A percentile compares a stretch with the other conserved stretches of the same genome.
These are phyloP conservation scores for Dryococelus australis DNA, from an alignment of 2,888 invertebrate species.

Conservation along the genomic window DNA sequence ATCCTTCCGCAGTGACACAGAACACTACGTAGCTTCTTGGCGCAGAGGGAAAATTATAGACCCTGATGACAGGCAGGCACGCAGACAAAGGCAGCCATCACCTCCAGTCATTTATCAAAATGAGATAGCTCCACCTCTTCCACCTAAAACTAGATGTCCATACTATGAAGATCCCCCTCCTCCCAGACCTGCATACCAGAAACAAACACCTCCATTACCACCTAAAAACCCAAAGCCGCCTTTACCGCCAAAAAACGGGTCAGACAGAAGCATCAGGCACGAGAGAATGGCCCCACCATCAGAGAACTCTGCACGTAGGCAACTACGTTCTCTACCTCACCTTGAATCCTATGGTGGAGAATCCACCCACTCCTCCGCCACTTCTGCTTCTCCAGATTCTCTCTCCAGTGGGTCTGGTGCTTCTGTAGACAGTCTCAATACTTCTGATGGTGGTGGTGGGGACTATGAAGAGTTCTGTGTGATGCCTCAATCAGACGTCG, in stretches of 20 bases:
- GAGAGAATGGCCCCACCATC: slow-evolving; percentile 34
- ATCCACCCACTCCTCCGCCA: slow-evolving; percentile 31
- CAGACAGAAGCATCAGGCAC: slow-evolving; percentile 43
- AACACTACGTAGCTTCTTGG: slow-evolving; percentile 48
- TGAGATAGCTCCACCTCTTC: slow-evolving; percentile 63
- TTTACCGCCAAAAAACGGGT: slow-evolving; percentile 51
- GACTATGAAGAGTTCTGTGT: slow-evolving; percentile 58
- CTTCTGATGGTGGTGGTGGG: slow-evolving; percentile 57
- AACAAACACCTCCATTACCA: slow-evolving; percentile 56
- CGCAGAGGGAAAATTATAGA: slow-evolving; percentile 62
- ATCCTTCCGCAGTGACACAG: slow-evolving; percentile 31
- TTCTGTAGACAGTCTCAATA: slow-evolving; percentile 61
- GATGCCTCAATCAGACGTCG: slow-evolving; percentile 35
- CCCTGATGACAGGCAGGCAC: slow-evolving; percentile 75
- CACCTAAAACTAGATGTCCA: slow-evolving; percentile 32
- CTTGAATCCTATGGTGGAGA: neutral
- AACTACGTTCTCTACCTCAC: slow-evolving; percentile 50
- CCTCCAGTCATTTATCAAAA: slow-evolving; percentile 62
- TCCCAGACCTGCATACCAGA: slow-evolving; percentile 40
- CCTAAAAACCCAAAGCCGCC: slow-evolving; percentile 54
- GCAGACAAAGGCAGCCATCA: slow-evolving; percentile 71
- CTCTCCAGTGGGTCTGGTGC: slow-evolving; percentile 59
- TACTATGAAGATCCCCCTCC: slow-evolving; percentile 43
- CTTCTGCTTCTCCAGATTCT: slow-evolving; percentile 45
- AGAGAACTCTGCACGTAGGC: slow-evolving; percentile 55